Conservation (phyloP, 2,888 invertebrate species). For the Drosophila planitibia region DNA sequence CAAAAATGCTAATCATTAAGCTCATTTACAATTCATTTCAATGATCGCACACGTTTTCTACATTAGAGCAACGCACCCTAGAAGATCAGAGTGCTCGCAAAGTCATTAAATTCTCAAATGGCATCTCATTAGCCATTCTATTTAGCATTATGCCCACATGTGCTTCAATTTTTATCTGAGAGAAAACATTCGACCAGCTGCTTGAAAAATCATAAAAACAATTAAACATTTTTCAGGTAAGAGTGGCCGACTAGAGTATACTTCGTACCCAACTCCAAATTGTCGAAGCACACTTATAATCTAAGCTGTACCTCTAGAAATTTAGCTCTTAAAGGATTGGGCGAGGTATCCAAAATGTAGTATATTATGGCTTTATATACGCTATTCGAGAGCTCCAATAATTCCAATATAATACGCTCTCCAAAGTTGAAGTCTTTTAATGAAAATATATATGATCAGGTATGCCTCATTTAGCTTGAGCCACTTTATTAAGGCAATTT, state of each 20-base stretch:
- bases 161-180: conserved; percentile 11
- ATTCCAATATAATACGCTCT: background rate
- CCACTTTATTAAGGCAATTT: background rate
- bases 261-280: background rate
- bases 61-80: conserved; percentile 11
- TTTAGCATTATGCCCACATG: conserved; percentile 2
- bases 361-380: background rate
- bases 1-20: background rate
- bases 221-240: background rate
- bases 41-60: conserved; percentile 7
- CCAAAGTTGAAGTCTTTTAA: background rate
- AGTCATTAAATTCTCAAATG: conserved; percentile 13
- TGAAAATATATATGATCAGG: background rate
- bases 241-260: background rate
- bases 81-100: conserved; percentile 13
- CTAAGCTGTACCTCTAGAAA: background rate
- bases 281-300: background rate
- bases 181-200: conserved; percentile 11
- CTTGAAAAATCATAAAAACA: conserved; percentile 32
- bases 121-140: conserved; percentile 11
- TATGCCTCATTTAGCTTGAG: background rate
- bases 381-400: background rate
- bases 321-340: background rate
- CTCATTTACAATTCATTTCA: conserved; percentile 5
- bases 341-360: background rate